Percentiles rank a stretch among this genome's conserved stretches.
Evolutionary conservation across 2,888 invertebrate genomes (phyloP).

Genomic region (Strigamia maritima): DNA sequence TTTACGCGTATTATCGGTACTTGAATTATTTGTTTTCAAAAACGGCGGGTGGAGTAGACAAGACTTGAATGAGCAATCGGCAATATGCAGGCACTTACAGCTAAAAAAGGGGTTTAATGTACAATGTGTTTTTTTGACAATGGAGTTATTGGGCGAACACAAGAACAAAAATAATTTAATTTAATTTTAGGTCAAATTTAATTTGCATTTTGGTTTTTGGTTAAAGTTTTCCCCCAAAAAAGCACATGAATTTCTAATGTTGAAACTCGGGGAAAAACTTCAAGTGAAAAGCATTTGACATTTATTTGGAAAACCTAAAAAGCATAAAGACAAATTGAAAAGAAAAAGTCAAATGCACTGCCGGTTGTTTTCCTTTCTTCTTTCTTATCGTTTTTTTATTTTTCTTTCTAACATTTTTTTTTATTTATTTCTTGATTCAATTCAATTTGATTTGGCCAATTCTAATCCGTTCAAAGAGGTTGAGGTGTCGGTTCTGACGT

Average conservation of each 20-base stretch:
- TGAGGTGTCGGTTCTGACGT: conserved; percentile 22
- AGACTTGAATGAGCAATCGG: too few relatives aligned
- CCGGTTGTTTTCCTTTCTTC: not conserved
- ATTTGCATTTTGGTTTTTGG: too few relatives aligned
- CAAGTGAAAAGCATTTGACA: not conserved
- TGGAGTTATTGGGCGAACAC: too few relatives aligned
- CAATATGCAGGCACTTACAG: too few relatives aligned
- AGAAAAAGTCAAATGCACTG: not conserved
- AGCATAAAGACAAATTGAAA: conserved; percentile 2
- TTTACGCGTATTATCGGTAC: too few relatives aligned
- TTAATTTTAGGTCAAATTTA: too few relatives aligned
- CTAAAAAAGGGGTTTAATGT: too few relatives aligned
- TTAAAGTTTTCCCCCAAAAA: too few relatives aligned
- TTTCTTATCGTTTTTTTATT: not conserved
- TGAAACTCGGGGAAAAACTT: not conserved
- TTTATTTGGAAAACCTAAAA: not conserved
- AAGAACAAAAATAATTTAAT: too few relatives aligned
- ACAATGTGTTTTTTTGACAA: too few relatives aligned
- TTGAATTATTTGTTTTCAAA: too few relatives aligned
- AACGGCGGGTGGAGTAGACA: too few relatives aligned
- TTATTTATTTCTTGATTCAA: not conserved
- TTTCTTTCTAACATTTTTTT: not conserved
- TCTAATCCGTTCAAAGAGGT: conserved; percentile 31
- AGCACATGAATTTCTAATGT: not conserved
- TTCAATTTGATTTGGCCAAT: conserved; percentile 19